Conservation (phyloP, 35 echinoderm and acorn worm species). For the Ophiothrix spiculata region DNA sequence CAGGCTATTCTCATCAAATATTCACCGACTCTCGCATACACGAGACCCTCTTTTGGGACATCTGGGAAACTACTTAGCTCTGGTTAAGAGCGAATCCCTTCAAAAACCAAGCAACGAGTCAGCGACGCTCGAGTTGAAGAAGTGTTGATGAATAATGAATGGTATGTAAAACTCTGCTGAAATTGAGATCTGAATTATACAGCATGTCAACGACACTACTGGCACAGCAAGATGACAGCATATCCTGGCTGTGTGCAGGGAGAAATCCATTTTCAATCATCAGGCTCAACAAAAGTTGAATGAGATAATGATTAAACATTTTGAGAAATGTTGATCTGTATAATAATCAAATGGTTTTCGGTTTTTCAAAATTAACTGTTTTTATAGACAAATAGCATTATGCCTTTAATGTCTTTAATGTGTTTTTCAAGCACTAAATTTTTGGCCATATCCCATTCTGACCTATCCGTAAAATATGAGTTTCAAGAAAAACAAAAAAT, state of each 20-base stretch:
- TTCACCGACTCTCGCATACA: neutral
- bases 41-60: neutral
- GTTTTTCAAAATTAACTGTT: no score
- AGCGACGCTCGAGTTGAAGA: neutral
- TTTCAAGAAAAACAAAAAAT: no score
- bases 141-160: conserved; percentile 1
- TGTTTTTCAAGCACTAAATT: no score
- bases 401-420: no score
- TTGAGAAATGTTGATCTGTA: no score
- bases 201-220: neutral
- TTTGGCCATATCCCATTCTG: no score
- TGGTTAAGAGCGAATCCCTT: neutral
- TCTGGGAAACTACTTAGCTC: neutral
- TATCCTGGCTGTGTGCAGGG: neutral
- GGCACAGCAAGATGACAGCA: neutral
- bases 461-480: no score
- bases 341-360: no score
- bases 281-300: neutral
- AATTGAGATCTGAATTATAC: conserved; percentile 16
- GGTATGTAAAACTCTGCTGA: conserved; percentile 6
- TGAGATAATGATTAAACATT: neutral
- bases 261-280: neutral
- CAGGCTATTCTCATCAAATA: neutral
- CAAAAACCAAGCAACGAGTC: neutral
- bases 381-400: no score